Conservation (phyloP, 2,797 vertebrate genomes). For the Buphagus erythrorhynchus region DNA sequence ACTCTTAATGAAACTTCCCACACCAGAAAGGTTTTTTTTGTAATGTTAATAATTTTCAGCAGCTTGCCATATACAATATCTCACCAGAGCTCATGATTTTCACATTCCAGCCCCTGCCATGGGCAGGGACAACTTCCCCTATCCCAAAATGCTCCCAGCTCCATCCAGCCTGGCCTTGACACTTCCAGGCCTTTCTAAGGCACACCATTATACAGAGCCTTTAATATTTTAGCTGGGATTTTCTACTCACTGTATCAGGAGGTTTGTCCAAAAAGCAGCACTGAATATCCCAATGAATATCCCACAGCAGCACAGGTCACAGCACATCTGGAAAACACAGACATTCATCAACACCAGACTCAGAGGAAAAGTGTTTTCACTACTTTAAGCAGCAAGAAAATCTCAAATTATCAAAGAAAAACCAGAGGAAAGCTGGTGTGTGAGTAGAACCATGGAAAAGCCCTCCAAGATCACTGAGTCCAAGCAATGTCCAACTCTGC, state of each 20-base stretch:
- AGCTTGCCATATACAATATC: neutral
- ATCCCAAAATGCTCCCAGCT: neutral
- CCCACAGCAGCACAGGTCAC: neutral
- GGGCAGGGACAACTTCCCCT: neutral
- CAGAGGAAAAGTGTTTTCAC: neutral
- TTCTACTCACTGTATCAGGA: neutral
- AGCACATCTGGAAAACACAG: neutral
- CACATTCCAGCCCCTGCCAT: neutral
- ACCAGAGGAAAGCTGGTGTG: neutral
- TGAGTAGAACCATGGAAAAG: neutral
- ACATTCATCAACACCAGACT: neutral
- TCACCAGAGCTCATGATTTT: conserved; percentile 7
- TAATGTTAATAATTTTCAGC: conserved; percentile 35
- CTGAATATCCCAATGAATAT: accelerated
- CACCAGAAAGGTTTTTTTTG: neutral
- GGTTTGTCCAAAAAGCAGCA: neutral
- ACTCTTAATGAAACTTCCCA: conserved; percentile 70
- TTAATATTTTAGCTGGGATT: neutral
- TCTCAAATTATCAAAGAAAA: neutral
- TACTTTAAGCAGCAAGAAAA: neutral
- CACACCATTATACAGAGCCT: neutral
- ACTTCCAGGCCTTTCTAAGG: neutral
- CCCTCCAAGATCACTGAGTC: no score
- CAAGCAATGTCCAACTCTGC: neutral
- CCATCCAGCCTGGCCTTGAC: neutral